Base-by-base conservation (phyloP, 1,140 invertebrate genomes). In the Platyura marginata region DNA sequence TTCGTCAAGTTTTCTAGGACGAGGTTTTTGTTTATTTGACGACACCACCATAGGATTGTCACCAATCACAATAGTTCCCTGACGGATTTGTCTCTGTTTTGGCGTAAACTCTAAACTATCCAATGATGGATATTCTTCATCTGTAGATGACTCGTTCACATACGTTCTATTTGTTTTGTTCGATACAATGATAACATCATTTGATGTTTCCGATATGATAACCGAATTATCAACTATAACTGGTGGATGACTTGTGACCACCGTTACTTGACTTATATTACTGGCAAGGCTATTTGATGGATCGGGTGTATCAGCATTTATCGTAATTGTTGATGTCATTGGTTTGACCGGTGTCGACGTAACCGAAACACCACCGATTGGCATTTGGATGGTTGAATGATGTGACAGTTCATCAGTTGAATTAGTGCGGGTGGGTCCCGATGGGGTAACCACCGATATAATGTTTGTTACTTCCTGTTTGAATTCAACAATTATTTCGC, bases 201-300 rank as follows among this genome's bases (percentile, higher is more conserved):
- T 68, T n/a, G 59, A 9, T 6, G 10, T 11, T 59, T 21, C 35
- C 15, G 4, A 25, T 41, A 19, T 23, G 32, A 16, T 23, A 43
- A 46, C 32, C 1, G 56, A 47, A 49, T 67, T 69, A 43, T 77
- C 75, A 33, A 74, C 68, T 10, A 85, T 65, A 2, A 81, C 75
- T 5, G 81, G 81, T 36, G 81, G 81, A 65, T 85, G 81, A 3
- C 70, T 74, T 21, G 79, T 84, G 38, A 84, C 81, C 3, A 85
- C 80, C 2, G 81, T 85, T 18, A 85, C 77, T 49, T 79, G 77
- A 46, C 75, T 81, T 29, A 79, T 69, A 45, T 75, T 77, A 2
- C 76, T 71, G 9, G 74, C 74, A 40, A 81, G 60, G 52, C 77
- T 80, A 56, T 81, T 81, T 2, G 74, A 74, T 34, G 58, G 54